phyloP scores from a whole-genome alignment of 1,140 invertebrate genomes.

The Cataglyphis hispanica region DNA sequence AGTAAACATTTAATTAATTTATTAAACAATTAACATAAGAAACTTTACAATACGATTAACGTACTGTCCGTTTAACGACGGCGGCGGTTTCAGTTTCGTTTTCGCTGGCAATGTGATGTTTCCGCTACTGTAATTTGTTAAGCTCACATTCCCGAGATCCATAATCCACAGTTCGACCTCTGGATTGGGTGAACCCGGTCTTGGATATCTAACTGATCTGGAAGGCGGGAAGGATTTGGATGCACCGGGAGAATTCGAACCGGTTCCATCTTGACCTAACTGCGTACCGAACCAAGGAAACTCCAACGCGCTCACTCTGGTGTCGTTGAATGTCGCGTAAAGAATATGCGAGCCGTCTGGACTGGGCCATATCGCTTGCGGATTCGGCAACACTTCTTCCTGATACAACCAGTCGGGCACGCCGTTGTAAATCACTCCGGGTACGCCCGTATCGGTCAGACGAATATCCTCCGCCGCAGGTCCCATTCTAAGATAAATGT shows the following conservation, averaged over 20 bases:
- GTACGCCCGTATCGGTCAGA: conserved; percentile 91
- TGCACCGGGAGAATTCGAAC: conserved; percentile 71
- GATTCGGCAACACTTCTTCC: conserved; percentile 92
- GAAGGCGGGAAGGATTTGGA: conserved; percentile 89
- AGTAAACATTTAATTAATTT: not conserved
- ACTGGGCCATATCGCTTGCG: conserved; percentile 94
- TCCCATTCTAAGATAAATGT: conserved; percentile 93
- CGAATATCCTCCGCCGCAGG: conserved; percentile 89
- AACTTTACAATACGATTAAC: conserved; percentile 73
- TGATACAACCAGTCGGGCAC: conserved; percentile 98
- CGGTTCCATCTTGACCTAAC: conserved; percentile 77
- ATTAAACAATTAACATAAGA: not conserved
- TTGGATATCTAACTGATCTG: conserved; percentile 92
- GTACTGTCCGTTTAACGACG: conserved; percentile 91
- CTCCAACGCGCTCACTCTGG: conserved; percentile 86
- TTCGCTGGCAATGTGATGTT: conserved; percentile 83
- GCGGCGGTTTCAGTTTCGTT: conserved; percentile 90
- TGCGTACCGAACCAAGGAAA: conserved; percentile 91
- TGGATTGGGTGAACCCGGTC: conserved; percentile 94
- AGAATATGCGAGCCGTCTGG: conserved; percentile 92
- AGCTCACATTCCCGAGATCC: conserved; percentile 89
- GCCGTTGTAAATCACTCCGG: conserved; percentile 94
- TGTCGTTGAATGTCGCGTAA: conserved; percentile 96
- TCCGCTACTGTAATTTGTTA: conserved; percentile 66
- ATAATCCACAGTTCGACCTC: conserved; percentile 93